Base-by-base conservation (phyloP, 2,888 invertebrate species). In the Sinodicranocentrus sp. region DNA sequence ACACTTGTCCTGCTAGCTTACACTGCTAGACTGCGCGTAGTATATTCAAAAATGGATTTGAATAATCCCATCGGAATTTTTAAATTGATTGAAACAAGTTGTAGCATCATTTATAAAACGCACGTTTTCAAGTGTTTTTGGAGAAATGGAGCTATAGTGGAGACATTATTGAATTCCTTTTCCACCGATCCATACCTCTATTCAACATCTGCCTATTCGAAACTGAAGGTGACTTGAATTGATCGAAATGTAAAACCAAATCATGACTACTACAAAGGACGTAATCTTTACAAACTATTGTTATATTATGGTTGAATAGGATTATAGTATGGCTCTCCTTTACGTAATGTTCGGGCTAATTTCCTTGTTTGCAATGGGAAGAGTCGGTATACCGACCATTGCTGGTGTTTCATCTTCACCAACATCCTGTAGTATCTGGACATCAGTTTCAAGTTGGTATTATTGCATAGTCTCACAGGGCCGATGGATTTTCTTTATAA, bases 391-490 rank as follows among this genome's bases (percentile, higher is more conserved):
- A 23, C 65, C 65, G 13, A 33, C 65, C 17, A 13, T 65, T n/a
- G 65, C 33, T 3, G 65, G 65, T 1, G 13, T 65, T 2, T 15
- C 39, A 3, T 3, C 17, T 1, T 65, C 65, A 15, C 6, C 23
- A 6, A 39, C 21, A 17, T 1, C 5, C 6, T 13, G n/a, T n/a
- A 39, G 65, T 65, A 3, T 39, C 10, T 65, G 65, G 65, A 17
- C 17, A 1, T 39, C 65, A 26, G 26, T 59, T 10, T 25, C 79
- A 82, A 33, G 39, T 59, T 17, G 68, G 73, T 10, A 25, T 70
- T 23, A 73, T 73, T 5, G 52, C 70, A 15, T 19, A 52, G 1
- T 48, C 65, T 39, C 8, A 23, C 8, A 44, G 6, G 5, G 2
- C 33, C 25, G 52, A 67, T 28, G 5, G 25, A 26, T 59, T 2